Evolutionary conservation across 2,797 vertebrate species (phyloP).

Genomic region (Sphenopsis melanotis): DNA sequence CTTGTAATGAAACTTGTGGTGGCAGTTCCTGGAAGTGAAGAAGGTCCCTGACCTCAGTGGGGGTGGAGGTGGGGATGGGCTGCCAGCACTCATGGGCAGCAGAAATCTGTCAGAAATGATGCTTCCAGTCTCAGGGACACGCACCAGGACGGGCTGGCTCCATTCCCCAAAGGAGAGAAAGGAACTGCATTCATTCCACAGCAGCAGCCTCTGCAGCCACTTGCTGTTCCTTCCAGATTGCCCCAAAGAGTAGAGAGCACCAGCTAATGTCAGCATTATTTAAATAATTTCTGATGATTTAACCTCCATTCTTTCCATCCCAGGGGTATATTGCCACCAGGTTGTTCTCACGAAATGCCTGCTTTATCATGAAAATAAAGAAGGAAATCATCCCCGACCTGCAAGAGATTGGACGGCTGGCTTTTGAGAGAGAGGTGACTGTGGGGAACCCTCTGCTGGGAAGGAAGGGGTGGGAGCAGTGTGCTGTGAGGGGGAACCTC

Average conservation of each 20-base stretch:
- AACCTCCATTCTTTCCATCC: neutral
- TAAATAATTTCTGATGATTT: neutral
- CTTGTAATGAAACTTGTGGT: neutral
- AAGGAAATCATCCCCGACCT: slow-evolving; percentile 41
- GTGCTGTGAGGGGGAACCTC: neutral
- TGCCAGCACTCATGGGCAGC: neutral
- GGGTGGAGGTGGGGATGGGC: neutral
- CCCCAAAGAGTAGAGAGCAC: neutral
- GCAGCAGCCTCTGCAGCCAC: neutral
- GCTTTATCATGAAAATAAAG: slow-evolving; percentile 71
- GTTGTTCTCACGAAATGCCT: slow-evolving; percentile 63
- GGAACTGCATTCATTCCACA: neutral
- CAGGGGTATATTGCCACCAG: slow-evolving; percentile 72
- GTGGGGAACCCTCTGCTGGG: neutral
- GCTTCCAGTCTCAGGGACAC: neutral
- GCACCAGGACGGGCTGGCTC: neutral
- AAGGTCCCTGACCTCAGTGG: neutral
- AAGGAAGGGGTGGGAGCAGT: neutral
- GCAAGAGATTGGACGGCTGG: slow-evolving; percentile 24
- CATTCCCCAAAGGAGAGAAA: neutral
- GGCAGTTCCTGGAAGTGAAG: neutral
- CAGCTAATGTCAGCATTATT: rapidly evolving
- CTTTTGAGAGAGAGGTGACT: slow-evolving; percentile 70
- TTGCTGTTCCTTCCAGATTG: neutral
- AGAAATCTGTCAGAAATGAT: neutral